These are phyloP conservation scores for Halichondria panicea DNA, from an alignment of 37 sponge, comb jelly and placozoan genomes.

Conservation along the genomic window DNA sequence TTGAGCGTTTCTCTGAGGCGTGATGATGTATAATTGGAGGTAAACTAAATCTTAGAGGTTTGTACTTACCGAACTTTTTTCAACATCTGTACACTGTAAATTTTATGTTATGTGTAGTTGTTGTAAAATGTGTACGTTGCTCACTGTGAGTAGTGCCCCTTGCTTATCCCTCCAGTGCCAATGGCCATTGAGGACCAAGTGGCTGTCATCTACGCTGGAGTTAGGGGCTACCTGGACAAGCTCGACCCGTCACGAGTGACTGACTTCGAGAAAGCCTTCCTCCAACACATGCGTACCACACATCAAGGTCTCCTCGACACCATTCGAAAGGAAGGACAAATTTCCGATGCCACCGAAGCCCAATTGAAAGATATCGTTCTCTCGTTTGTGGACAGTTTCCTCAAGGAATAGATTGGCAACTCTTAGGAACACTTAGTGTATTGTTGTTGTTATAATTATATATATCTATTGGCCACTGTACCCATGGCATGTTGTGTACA, in stretches of 20 bases:
- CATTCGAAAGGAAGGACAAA: constrained; percentile 86
- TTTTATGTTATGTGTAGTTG: too few relatives aligned
- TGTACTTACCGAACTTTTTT: too few relatives aligned
- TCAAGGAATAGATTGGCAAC: constrained; percentile 5
- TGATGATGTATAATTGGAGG: too few relatives aligned
- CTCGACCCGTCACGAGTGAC: constrained; percentile 89
- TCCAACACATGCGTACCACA: constrained; percentile 88
- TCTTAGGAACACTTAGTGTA: too few relatives aligned
- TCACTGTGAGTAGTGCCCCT: too few relatives aligned
- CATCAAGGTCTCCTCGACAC: constrained; percentile 87
- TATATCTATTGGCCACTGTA: too few relatives aligned
- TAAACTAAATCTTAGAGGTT: too few relatives aligned
- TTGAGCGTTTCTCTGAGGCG: too few relatives aligned
- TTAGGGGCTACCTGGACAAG: constrained; percentile 96
- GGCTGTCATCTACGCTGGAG: constrained; percentile 96
- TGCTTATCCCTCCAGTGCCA: constrained; percentile 78
- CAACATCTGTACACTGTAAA: too few relatives aligned
- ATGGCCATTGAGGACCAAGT: constrained; percentile 99
- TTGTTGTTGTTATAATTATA: too few relatives aligned
- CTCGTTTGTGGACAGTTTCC: constrained; percentile 82
- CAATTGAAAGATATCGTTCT: constrained; percentile 84
- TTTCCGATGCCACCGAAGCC: constrained; percentile 81
- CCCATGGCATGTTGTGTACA: too few relatives aligned
- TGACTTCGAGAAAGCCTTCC: constrained; percentile 91
- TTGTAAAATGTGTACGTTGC: too few relatives aligned